These are phyloP conservation scores for Enteromius viviparus DNA, from an alignment of 2,797 vertebrate genomes.

Conservation along the genomic window DNA sequence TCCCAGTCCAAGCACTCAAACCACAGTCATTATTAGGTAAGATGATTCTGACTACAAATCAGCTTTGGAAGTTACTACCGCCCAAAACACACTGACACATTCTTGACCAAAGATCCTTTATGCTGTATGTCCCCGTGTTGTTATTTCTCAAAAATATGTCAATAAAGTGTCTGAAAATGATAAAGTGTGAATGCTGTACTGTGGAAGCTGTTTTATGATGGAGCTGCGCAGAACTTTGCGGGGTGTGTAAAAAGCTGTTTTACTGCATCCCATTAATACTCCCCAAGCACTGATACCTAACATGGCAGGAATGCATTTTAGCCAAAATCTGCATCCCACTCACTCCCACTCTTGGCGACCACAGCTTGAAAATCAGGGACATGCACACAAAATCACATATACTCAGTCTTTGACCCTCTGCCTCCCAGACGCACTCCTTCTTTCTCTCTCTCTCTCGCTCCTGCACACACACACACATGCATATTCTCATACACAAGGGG, in stretches of 20 bases:
- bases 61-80: neutral
- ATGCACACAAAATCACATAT: slow-evolving; percentile 43
- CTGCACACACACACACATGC: neutral
- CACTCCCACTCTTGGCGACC: slow-evolving; percentile 67
- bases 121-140: neutral
- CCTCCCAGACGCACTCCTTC: neutral
- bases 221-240: slow-evolving; percentile 31
- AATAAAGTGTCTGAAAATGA: slow-evolving; percentile 32
- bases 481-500: slow-evolving; percentile 38
- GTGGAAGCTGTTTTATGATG: slow-evolving; percentile 40
- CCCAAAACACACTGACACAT: slow-evolving; percentile 16
- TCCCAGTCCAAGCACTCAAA: neutral
- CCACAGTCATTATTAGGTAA: slow-evolving; percentile 14
- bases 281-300: slow-evolving; percentile 66
- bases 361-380: slow-evolving; percentile 56
- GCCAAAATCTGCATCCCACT: slow-evolving; percentile 70
- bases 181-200: slow-evolving; percentile 24
- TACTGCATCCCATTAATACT: slow-evolving; percentile 59
- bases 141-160: slow-evolving; percentile 22
- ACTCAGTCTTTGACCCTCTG: slow-evolving; percentile 33
- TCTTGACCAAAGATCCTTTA: slow-evolving; percentile 25
- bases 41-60: slow-evolving; percentile 26
- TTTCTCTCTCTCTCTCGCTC: slow-evolving; percentile 18
- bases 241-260: slow-evolving; percentile 56
- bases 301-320: slow-evolving; percentile 69